Percentiles rank a stretch among this genome's conserved stretches.
Evolutionary conservation across 2,113 vertebrate species (phyloP).

Genomic region (Aegithalos caudatus): DNA sequence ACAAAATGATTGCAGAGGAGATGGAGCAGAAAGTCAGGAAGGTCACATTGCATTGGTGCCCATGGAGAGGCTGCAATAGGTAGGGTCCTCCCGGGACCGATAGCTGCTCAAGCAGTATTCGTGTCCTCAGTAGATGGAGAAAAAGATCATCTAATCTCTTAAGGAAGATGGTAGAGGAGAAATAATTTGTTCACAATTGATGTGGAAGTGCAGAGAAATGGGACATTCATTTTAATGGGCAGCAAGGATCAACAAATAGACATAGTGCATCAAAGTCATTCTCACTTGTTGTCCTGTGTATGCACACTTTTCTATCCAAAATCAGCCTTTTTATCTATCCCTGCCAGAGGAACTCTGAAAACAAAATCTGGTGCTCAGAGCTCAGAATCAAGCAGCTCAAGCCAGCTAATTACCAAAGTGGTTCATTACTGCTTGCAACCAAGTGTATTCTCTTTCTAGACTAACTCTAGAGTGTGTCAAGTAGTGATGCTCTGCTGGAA

Average conservation of each 20-base stretch:
- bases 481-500: background rate
- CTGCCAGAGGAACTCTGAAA: background rate
- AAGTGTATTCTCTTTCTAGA: background rate
- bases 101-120: background rate
- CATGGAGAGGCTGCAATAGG: background rate
- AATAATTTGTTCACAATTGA: background rate
- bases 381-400: background rate
- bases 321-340: background rate
- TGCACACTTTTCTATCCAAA: background rate
- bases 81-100: background rate
- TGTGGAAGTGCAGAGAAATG: background rate
- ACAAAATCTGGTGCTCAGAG: background rate
- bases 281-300: background rate
- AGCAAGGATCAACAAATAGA: background rate
- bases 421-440: background rate
- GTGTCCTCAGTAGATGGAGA: background rate
- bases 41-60: background rate
- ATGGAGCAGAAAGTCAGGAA: background rate
- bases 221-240: background rate
- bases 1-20: background rate
- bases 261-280: background rate
- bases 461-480: background rate
- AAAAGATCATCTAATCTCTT: background rate
- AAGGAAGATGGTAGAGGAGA: background rate
- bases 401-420: background rate